Conservation (phyloP, 1,140 invertebrate genomes). For the Aphelenchoides fujianensis region DNA sequence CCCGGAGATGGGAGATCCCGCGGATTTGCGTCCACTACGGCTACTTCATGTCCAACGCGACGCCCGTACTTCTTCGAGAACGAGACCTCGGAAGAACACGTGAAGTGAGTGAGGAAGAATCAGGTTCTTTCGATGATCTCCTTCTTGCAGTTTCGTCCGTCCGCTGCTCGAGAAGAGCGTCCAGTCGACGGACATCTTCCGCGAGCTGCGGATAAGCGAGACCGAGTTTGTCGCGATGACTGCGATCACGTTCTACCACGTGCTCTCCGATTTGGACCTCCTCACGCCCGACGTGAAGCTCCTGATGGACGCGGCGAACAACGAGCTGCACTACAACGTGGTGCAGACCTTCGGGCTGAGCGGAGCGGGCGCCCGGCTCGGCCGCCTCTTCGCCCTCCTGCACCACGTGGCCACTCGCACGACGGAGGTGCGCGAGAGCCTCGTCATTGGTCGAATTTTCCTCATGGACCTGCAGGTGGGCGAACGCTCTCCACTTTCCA, state of each 20-base stretch:
- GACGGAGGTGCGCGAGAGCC: constrained; percentile 3
- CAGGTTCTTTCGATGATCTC: too few species aligned
- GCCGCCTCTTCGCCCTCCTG: background rate
- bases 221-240: constrained; percentile 7
- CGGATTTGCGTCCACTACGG: constrained; percentile 3
- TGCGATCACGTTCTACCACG: background rate
- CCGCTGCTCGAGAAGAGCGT: background rate
- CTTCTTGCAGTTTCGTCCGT: too few species aligned
- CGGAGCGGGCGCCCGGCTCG: background rate
- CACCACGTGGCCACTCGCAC: constrained; percentile 9
- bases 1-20: background rate
- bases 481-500: background rate
- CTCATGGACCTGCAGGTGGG: background rate
- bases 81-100: constrained; percentile 3
- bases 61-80: background rate
- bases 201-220: background rate
- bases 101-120: too few species aligned
- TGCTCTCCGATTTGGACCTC: constrained; percentile 7
- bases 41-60: background rate
- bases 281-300: background rate
- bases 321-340: background rate
- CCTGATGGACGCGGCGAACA: constrained; percentile 12
- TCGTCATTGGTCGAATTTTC: constrained; percentile 8
- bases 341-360: constrained; percentile 3
- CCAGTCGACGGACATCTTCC: background rate